Percentiles rank a stretch among this genome's conserved stretches.
Evolutionary conservation across 2,888 invertebrate species (phyloP).

Genomic region (Deladenus siricidicola): DNA sequence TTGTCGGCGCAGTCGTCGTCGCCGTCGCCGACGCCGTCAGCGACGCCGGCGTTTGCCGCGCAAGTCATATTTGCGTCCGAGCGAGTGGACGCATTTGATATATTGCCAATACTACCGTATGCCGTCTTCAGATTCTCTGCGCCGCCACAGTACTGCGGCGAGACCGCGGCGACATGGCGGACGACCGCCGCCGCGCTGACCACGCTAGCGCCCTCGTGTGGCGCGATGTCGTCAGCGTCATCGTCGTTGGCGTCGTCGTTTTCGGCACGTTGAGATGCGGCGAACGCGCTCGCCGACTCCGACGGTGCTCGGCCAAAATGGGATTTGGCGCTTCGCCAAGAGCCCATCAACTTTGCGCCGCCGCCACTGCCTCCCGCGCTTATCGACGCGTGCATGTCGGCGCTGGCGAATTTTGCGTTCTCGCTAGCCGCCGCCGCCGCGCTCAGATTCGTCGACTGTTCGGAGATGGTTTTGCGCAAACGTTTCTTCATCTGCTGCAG

Average conservation of each 20-base stretch:
- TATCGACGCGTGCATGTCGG: slow-evolving; percentile 28
- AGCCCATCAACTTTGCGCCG: neutral
- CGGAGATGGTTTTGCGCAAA: slow-evolving; percentile 48
- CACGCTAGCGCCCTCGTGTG: too few species aligned
- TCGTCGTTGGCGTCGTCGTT: too few species aligned
- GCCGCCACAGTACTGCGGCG: too few species aligned
- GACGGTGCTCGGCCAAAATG: neutral
- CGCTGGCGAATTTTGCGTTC: slow-evolving; percentile 27
- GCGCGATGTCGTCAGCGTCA: too few species aligned
- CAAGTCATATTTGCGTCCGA: neutral
- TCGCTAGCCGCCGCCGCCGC: neutral
- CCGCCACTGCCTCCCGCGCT: neutral
- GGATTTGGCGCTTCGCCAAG: neutral
- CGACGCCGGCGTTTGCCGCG: neutral
- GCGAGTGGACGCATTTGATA: too few species aligned
- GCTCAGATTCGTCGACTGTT: neutral
- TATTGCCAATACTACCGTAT: too few species aligned
- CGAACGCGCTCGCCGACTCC: too few species aligned
- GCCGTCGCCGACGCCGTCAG: neutral
- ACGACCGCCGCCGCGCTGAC: too few species aligned
- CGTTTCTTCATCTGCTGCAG: slow-evolving; percentile 45
- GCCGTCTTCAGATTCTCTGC: too few species aligned
- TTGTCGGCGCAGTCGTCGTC: slow-evolving; percentile 16
- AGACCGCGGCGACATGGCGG: too few species aligned
- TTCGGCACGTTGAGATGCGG: too few species aligned